A percentile compares a stretch with the other conserved stretches of the same genome.
Conservation (phyloP, 2,888 invertebrate species). For the Eledona agricola region DNA sequence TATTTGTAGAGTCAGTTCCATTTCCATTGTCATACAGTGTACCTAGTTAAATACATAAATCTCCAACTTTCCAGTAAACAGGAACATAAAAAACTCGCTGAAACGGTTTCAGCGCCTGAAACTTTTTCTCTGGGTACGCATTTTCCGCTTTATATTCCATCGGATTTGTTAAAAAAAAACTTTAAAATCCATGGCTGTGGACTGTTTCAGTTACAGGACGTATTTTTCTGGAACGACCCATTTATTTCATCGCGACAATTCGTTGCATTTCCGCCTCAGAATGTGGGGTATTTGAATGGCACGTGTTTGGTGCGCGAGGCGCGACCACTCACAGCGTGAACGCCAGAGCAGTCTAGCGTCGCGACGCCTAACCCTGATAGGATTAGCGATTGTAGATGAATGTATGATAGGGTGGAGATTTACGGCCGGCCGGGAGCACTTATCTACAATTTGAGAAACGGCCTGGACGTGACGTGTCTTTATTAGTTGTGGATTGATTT, state of each 20-base stretch:
- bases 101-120: conserved; percentile 44
- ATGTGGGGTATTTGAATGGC: too few relatives aligned
- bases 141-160: conserved; percentile 34
- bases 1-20: too few relatives aligned
- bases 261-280: too few relatives aligned
- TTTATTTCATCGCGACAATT: too few relatives aligned
- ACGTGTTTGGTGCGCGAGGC: too few relatives aligned
- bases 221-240: too few relatives aligned
- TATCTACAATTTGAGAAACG: conserved; percentile 35
- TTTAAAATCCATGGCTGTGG: too few relatives aligned
- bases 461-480: conserved; percentile 15
- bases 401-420: conserved; percentile 41
- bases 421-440: conserved; percentile 34
- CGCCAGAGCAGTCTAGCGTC: conserved; percentile 43
- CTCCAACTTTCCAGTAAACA: conserved; percentile 48
- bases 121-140: conserved; percentile 42
- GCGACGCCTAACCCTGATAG: conserved; percentile 42
- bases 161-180: too few relatives aligned
- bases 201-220: too few relatives aligned
- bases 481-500: conserved; percentile 1
- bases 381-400: conserved; percentile 46
- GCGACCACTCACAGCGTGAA: too few relatives aligned
- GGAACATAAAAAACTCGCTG: conserved; percentile 51
- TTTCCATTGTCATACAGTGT: conserved; percentile 12
- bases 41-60: conserved; percentile 42